Evolutionary conservation across 2,113 vertebrate genomes (phyloP).

Genomic region (Nyctibius bracteatus): DNA sequence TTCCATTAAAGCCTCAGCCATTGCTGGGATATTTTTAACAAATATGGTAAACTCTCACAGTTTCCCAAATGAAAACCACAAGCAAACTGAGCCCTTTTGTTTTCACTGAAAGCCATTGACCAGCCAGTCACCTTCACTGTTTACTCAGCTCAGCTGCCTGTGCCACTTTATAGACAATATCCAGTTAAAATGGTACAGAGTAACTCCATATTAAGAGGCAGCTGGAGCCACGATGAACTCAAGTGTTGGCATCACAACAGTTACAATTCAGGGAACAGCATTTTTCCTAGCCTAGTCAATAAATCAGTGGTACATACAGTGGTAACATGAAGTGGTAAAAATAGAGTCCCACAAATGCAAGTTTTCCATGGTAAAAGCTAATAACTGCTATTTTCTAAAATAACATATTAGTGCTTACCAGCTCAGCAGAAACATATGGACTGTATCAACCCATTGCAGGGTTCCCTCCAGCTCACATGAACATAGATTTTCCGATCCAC

Average conservation of each 20-base stretch:
- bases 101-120: not conserved
- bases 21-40: not conserved
- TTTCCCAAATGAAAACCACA: not conserved
- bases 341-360: not conserved
- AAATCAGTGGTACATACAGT: constrained; percentile 8
- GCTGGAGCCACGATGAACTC: not conserved
- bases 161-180: not conserved
- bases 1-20: not conserved
- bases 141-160: not conserved
- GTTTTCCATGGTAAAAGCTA: constrained; percentile 11
- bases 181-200: not conserved
- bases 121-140: not conserved
- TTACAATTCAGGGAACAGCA: not conserved
- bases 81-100: not conserved
- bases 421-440: not conserved
- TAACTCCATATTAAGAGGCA: not conserved
- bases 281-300: not conserved
- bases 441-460: not conserved
- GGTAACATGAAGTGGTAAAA: constrained; percentile 14
- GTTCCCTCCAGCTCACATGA: not conserved
- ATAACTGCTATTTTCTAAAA: constrained; percentile 25
- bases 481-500: not conserved
- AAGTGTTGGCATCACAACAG: not conserved
- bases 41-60: not conserved
- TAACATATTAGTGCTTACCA: not conserved